A percentile compares a stretch with the other conserved stretches of the same genome.
Evolutionary conservation across 23 tunicate species (phyloP).

Genomic region (Ascidia mentula): DNA sequence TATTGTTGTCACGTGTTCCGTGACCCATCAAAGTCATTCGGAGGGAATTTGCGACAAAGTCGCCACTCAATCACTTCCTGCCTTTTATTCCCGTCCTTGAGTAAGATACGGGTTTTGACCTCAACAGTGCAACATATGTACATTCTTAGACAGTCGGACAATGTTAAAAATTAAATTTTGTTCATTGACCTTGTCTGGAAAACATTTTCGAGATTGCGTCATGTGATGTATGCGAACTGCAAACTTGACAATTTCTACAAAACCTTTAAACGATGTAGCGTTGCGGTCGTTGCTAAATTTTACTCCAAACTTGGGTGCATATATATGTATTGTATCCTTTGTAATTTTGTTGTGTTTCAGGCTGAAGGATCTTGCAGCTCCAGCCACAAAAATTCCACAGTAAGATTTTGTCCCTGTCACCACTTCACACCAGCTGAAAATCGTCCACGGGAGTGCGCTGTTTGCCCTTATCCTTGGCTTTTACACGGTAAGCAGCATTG

Average conservation of each 20-base stretch:
- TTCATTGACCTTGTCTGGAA: too few species aligned
- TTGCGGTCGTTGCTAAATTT: too few species aligned
- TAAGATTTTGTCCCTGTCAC: neutral
- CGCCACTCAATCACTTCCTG: neutral
- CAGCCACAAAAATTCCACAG: neutral
- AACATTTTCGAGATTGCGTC: too few species aligned
- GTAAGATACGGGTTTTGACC: too few species aligned
- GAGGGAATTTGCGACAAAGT: slow-evolving; percentile 6
- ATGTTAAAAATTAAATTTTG: too few species aligned
- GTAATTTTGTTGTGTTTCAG: neutral
- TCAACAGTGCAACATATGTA: too few species aligned
- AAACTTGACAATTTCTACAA: too few species aligned
- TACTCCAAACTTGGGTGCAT: too few species aligned
- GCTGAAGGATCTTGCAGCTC: neutral
- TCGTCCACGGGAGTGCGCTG: slow-evolving; percentile 9
- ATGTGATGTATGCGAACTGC: too few species aligned
- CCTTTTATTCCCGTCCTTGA: neutral
- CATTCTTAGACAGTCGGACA: too few species aligned
- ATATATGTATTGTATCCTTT: too few species aligned
- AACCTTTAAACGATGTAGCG: too few species aligned
- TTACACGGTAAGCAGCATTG: neutral
- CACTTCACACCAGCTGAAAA: neutral
- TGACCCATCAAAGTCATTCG: neutral
- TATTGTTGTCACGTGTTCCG: neutral
- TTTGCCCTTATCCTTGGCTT: neutral